These are phyloP conservation scores for Machimus atricapillus DNA, from an alignment of 2,888 invertebrate species.

Conservation along the genomic window DNA sequence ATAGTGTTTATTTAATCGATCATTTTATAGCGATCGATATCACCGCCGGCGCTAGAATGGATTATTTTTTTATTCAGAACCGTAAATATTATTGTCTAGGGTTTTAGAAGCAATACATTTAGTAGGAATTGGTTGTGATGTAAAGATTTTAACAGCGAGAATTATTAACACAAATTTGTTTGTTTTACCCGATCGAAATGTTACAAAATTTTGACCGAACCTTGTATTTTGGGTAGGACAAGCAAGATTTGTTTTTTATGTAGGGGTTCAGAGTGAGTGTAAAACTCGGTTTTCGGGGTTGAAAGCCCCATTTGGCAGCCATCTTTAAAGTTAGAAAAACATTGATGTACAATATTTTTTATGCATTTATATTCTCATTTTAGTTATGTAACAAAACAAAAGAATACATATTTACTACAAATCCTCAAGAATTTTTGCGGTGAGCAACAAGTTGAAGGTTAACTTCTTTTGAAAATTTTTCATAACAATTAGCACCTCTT, in stretches of 20 bases:
- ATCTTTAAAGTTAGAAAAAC: too few relatives aligned
- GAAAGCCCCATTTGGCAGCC: too few relatives aligned
- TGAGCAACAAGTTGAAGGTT: neutral
- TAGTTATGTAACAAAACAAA: neutral
- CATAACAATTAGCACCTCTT: neutral
- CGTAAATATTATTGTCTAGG: neutral
- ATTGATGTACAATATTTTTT: too few relatives aligned
- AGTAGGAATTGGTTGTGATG: neutral
- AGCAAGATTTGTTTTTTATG: too few relatives aligned
- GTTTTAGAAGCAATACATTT: neutral
- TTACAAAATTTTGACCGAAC: too few relatives aligned
- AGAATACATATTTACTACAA: neutral
- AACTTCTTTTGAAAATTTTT: neutral
- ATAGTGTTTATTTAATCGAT: neutral
- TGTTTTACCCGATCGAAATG: too few relatives aligned
- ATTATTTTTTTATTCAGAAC: neutral
- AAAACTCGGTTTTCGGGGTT: too few relatives aligned
- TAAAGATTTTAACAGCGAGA: neutral
- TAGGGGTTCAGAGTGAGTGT: too few relatives aligned
- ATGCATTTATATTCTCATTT: too few relatives aligned
- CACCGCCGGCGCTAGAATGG: neutral
- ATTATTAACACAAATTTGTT: neutral
- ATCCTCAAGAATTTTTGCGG: neutral
- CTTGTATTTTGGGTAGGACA: too few relatives aligned
- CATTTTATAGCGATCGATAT: neutral